A percentile compares a stretch with the other conserved stretches of the same genome.
Conservation (phyloP, 1,140 invertebrate species). For the Lordiphosa mommai region DNA sequence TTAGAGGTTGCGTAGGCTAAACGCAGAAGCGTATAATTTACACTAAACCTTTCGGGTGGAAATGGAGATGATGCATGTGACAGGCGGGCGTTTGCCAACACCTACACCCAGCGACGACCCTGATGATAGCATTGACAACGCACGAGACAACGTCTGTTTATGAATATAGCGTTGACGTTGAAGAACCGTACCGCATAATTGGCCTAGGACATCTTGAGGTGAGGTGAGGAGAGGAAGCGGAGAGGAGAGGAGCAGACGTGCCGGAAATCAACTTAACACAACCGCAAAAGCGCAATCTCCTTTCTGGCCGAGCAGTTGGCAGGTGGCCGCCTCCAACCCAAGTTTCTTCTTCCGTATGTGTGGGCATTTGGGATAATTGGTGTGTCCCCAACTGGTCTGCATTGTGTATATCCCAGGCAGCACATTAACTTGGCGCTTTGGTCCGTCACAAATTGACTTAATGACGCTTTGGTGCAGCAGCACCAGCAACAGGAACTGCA, state of each 20-base stretch:
- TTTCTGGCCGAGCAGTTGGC: background rate
- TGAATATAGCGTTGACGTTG: slow-evolving; percentile 32
- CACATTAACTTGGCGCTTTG: slow-evolving; percentile 52
- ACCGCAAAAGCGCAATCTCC: slow-evolving; percentile 72
- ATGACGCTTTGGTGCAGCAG: slow-evolving; percentile 40
- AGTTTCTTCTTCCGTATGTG: slow-evolving; percentile 6
- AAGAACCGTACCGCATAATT: slow-evolving; percentile 39
- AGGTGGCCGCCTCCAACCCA: background rate
- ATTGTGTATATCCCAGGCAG: slow-evolving; percentile 7
- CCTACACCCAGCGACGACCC: background rate
- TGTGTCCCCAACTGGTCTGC: slow-evolving; percentile 20
- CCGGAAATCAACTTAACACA: slow-evolving; percentile 71
- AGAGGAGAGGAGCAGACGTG: slow-evolving; percentile 49
- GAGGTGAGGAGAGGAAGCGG: background rate
- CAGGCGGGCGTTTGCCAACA: slow-evolving; percentile 4
- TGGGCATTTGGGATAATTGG: slow-evolving; percentile 55
- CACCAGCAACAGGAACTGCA: background rate
- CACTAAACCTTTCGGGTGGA: slow-evolving; percentile 27
- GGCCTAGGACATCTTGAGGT: slow-evolving; percentile 47
- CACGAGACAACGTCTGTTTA: slow-evolving; percentile 43
- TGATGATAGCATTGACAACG: slow-evolving; percentile 40
- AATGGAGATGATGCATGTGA: slow-evolving; percentile 3
- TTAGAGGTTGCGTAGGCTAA: slow-evolving; percentile 53
- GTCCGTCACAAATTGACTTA: slow-evolving; percentile 48
- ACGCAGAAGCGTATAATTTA: slow-evolving; percentile 68